These are phyloP conservation scores for Drosophila serrata DNA, from an alignment of 1,140 invertebrate genomes.

Conservation along the genomic window DNA sequence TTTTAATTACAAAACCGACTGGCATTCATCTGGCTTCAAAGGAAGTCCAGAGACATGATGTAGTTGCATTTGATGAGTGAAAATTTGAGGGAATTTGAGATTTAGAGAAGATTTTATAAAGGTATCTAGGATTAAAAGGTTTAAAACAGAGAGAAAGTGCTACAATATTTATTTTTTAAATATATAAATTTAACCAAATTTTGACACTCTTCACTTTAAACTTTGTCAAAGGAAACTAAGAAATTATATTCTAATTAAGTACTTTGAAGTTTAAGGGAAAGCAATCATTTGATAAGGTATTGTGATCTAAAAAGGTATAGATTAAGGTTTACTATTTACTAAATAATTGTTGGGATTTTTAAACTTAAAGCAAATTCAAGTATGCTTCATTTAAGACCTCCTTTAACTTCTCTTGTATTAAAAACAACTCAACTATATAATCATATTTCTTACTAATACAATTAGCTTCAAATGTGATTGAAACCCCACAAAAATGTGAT, in stretches of 20 bases:
- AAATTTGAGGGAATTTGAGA: neutral
- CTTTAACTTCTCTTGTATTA: neutral
- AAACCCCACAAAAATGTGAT: neutral
- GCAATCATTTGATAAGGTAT: neutral
- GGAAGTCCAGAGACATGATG: neutral
- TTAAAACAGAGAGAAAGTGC: neutral
- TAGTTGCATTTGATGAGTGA: neutral
- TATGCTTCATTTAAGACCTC: neutral
- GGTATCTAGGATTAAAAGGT: neutral
- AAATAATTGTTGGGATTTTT: no score
- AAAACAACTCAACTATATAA: neutral
- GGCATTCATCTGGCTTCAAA: neutral
- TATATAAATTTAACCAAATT: neutral
- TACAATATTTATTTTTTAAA: neutral
- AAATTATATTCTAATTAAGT: neutral
- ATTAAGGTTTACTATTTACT: neutral
- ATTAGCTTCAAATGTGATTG: neutral
- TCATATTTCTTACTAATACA: neutral
- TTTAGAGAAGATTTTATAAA: no score
- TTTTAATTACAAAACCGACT: constrained; percentile 26
- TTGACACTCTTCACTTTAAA: no score
- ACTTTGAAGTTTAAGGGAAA: neutral
- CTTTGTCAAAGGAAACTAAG: fast-evolving
- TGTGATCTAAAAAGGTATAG: neutral
- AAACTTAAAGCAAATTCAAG: fast-evolving